Conservation (phyloP, 2,888 invertebrate genomes). For the Slavum lentiscoides region DNA sequence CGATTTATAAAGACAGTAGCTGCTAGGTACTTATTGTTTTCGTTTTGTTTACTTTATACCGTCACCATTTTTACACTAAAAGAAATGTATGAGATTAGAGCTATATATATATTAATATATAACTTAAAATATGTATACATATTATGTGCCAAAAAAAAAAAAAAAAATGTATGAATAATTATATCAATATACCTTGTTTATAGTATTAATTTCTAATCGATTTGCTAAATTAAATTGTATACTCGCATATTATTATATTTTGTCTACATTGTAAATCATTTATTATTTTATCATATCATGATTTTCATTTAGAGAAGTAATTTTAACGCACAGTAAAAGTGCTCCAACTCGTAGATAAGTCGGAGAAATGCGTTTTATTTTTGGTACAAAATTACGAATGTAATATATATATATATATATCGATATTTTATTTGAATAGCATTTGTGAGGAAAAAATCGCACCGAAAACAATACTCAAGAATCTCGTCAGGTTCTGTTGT, state of each 20-base stretch:
- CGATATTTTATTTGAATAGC: too few species aligned
- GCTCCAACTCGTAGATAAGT: too few species aligned
- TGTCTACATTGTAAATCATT: background rate
- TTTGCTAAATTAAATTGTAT: background rate
- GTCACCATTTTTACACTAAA: background rate
- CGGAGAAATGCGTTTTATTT: too few species aligned
- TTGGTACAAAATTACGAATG: too few species aligned
- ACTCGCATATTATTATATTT: too few species aligned
- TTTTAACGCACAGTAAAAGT: too few species aligned
- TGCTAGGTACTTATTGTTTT: background rate
- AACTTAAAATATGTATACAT: background rate
- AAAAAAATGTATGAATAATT: too few species aligned
- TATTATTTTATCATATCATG: background rate
- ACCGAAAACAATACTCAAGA: too few species aligned
- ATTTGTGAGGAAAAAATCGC: too few species aligned
- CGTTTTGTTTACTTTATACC: background rate
- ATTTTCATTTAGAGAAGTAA: background rate
- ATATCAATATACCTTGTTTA: background rate
- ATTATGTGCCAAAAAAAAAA: background rate
- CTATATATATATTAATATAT: background rate
- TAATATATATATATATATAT: too few species aligned
- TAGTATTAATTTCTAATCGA: background rate
- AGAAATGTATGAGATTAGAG: background rate
- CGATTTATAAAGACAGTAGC: background rate
- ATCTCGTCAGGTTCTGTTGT: too few species aligned